phyloP scores from a whole-genome alignment of 2,888 invertebrate species.

The Mythimna impura region DNA sequence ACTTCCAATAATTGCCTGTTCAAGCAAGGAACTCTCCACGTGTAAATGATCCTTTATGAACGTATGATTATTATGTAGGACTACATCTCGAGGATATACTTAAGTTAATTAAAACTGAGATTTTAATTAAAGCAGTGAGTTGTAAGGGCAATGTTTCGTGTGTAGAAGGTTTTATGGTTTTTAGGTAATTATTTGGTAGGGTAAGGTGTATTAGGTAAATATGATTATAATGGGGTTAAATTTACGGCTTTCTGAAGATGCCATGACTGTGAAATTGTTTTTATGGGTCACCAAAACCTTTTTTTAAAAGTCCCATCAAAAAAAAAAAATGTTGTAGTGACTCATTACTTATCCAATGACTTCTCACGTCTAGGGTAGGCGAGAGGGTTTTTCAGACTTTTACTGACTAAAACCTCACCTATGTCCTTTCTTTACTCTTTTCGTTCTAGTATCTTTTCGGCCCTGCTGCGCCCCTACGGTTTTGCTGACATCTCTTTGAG shows the following conservation, averaged over 20 bases:
- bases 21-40: conserved; percentile 5
- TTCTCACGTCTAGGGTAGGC: too few species aligned
- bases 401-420: too few species aligned
- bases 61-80: conserved; percentile 45
- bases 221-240: not conserved
- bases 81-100: conserved; percentile 41
- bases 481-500: too few species aligned
- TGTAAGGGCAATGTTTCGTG: not conserved
- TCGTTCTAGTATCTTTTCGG: too few species aligned
- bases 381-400: too few species aligned
- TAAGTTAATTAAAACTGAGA: conserved; percentile 60
- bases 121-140: conserved; percentile 52
- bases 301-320: too few species aligned
- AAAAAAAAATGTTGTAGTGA: too few species aligned
- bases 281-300: too few species aligned
- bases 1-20: not conserved
- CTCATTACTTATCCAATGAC: too few species aligned
- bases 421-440: too few species aligned
- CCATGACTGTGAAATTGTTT: too few species aligned
- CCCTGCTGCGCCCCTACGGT: too few species aligned
- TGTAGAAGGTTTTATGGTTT: conserved; percentile 13
- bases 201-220: conserved; percentile 1
- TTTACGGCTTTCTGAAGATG: not conserved
- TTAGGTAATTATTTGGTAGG: conserved; percentile 7
- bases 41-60: conserved; percentile 24